phyloP scores from a whole-genome alignment of 2,888 invertebrate species.

The Onchidella celtica region DNA sequence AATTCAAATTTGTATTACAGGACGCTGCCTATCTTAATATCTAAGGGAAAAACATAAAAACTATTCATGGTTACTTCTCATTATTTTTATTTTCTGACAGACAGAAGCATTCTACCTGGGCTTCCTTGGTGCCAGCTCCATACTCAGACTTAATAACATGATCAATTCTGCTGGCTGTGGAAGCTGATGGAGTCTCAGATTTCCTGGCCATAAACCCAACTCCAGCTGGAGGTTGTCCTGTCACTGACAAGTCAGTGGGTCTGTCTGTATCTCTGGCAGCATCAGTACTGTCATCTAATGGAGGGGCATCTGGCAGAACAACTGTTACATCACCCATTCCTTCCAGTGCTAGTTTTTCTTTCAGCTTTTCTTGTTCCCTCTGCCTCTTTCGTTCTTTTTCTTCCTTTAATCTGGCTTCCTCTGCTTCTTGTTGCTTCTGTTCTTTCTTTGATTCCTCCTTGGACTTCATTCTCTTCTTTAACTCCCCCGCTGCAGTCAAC shows the following conservation, averaged over 20 bases:
- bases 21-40: too few species aligned
- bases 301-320: slow-evolving; percentile 58
- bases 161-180: not conserved
- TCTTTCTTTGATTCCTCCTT: slow-evolving; percentile 35
- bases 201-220: slow-evolving; percentile 46
- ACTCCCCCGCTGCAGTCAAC: not conserved
- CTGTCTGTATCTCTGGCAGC: slow-evolving; percentile 42
- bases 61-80: too few species aligned
- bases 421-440: slow-evolving; percentile 13
- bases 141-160: slow-evolving; percentile 4
- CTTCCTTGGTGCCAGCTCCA: not conserved
- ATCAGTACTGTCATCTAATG: slow-evolving; percentile 52
- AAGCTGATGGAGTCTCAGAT: not conserved
- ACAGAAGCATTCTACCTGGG: too few species aligned
- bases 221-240: slow-evolving; percentile 55
- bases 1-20: too few species aligned
- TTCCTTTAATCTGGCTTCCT: slow-evolving; percentile 42
- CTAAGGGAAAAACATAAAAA: too few species aligned
- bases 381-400: slow-evolving; percentile 51
- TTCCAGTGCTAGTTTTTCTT: slow-evolving; percentile 64
- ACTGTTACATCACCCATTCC: slow-evolving; percentile 65
- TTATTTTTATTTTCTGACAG: too few species aligned
- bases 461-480: slow-evolving; percentile 1
- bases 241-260: slow-evolving; percentile 30
- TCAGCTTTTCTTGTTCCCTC: slow-evolving; percentile 56